Percentiles rank a stretch among this genome's conserved stretches.
Conservation (phyloP, 1,140 invertebrate species). For the Chironomus tepperi region DNA sequence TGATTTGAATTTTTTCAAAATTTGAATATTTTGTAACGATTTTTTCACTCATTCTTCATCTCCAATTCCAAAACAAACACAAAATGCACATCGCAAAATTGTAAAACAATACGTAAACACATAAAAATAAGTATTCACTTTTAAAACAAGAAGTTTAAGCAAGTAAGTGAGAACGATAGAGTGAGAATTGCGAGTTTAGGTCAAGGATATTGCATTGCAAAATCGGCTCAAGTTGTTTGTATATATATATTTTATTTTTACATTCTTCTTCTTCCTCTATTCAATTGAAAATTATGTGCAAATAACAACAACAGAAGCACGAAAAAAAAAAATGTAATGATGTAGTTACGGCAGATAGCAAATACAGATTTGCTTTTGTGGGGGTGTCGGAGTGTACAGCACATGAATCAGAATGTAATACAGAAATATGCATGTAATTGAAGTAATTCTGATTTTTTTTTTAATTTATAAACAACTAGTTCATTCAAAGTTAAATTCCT, state of each 20-base stretch:
- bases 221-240: background rate
- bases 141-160: no score
- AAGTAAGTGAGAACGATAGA: background rate
- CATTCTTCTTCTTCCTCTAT: background rate
- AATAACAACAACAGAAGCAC: background rate
- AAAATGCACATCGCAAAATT: background rate
- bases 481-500: no score
- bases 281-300: background rate
- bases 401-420: no score
- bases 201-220: conserved; percentile 19
- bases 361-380: no score
- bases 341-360: background rate
- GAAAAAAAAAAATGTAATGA: background rate
- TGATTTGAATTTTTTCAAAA: no score
- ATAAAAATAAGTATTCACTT: background rate
- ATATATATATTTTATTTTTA: no score
- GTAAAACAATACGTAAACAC: background rate
- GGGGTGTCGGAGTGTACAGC: no score
- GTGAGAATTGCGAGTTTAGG: conserved; percentile 22
- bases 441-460: no score
- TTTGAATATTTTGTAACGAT: no score
- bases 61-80: background rate
- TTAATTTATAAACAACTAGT: no score
- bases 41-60: no score
- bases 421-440: no score